Percentiles rank a stretch among this genome's conserved stretches.
Conservation (phyloP, 1,140 invertebrate species). For the Periplaneta americana region DNA sequence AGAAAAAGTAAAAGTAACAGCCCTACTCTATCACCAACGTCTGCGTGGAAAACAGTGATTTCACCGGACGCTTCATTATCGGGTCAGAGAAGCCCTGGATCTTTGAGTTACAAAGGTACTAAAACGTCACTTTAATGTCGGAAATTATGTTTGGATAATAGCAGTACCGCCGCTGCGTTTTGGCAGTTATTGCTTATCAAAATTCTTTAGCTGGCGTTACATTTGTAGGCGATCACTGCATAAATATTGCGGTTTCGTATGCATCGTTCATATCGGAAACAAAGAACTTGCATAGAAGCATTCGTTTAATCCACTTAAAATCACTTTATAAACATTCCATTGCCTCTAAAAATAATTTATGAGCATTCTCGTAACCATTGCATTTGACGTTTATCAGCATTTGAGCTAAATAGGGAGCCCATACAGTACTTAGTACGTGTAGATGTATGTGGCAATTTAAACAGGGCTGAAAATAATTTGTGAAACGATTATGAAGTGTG, state of each 20-base stretch:
- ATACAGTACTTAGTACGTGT: background rate
- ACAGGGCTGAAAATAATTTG: background rate
- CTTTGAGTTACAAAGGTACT: conserved; percentile 61
- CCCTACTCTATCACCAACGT: conserved; percentile 56
- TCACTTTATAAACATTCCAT: background rate
- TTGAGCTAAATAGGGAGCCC: background rate
- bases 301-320: background rate
- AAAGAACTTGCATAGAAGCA: background rate
- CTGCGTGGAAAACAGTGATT: conserved; percentile 51
- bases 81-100: conserved; percentile 64
- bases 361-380: background rate
- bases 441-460: background rate
- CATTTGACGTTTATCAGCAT: background rate
- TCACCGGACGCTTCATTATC: conserved; percentile 61
- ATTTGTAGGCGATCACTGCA: background rate
- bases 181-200: background rate
- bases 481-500: background rate
- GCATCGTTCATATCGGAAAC: background rate
- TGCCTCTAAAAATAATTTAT: background rate
- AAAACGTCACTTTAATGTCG: background rate
- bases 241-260: background rate
- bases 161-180: background rate
- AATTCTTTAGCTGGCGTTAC: background rate
- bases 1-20: conserved; percentile 55
- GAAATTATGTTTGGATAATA: background rate